phyloP scores from a whole-genome alignment of 2,113 vertebrate species.

The Salvelinus sp. region DNA sequence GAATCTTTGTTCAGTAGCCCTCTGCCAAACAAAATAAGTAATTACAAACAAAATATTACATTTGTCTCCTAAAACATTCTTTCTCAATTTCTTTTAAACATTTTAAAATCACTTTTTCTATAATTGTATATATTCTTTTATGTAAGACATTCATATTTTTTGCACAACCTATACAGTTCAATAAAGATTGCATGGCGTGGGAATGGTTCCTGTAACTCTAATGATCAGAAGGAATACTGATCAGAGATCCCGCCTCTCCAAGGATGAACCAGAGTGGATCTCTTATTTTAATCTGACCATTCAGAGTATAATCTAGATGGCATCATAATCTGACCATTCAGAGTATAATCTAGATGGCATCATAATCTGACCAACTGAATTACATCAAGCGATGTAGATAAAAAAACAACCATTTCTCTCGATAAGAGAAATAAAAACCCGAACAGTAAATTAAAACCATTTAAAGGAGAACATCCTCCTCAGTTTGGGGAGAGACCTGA shows the following conservation, averaged over 20 bases:
- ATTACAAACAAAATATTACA: constrained; percentile 99
- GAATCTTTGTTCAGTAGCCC: constrained; percentile 96
- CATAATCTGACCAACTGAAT: too few species aligned
- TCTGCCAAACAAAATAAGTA: constrained; percentile 96
- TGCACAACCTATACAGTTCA: constrained; percentile 98
- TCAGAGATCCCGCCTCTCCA: constrained; percentile 70
- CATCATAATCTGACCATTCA: too few species aligned
- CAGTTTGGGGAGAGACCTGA: too few species aligned
- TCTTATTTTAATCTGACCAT: neutral
- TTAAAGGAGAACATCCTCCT: too few species aligned
- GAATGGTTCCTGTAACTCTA: constrained; percentile 83
- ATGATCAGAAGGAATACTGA: constrained; percentile 82
- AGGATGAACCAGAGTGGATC: constrained; percentile 16
- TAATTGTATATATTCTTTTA: constrained; percentile 69
- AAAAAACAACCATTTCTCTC: neutral
- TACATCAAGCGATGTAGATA: too few species aligned
- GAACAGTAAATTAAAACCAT: too few species aligned
- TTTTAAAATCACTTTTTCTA: constrained; percentile 68
- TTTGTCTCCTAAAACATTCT: constrained; percentile 81
- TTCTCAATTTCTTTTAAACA: constrained; percentile 73
- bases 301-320: neutral
- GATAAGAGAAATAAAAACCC: too few species aligned
- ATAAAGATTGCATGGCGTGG: constrained; percentile 95
- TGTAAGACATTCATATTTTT: constrained; percentile 85
- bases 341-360: too few species aligned